Base-by-base conservation (phyloP, 2,888 invertebrate species). In the Nomada lathburiana region DNA sequence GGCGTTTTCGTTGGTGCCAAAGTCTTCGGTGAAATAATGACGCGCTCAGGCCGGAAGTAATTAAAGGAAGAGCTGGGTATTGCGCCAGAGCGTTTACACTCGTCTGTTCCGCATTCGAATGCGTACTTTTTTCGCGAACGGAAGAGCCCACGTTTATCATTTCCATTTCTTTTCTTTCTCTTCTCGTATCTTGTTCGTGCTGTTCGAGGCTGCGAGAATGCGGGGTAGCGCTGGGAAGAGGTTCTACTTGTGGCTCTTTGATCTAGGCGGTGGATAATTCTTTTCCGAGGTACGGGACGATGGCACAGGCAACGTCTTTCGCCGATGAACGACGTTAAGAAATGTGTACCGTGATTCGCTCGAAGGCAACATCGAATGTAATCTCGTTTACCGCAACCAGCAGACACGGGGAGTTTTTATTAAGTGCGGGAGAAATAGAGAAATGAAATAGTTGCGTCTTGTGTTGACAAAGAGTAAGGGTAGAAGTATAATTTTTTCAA, bases 31-130 rank as follows among this genome's bases (percentile, higher is more conserved):
- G 68, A 64, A 57, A 75, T 71, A 75, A 75, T 59, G 76, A 80
- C 75, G 72, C 65, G 42, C 36, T 11, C 68, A 16, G 59, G 20
- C 84, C 80, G 82, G 84, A 85, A 84, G 74, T 75, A 84, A 84
- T 85, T 84, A 79, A 67, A 84, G 81, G 73, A 83, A 81, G 84
- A 85, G 83, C 68, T 23, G 13, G 26, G 44, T 26, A 5, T 36
- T 36, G 36, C 1, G 26, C n/a, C 16, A n/a, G 16, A 26, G 52
- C 29, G 23, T n/a, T 23, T 47, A 52, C 47, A 36, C 36, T 36
- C 29, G 55, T 69, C 26, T 47, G 67, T 26, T 20, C 50, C 11
- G 68, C 69, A 72, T 77, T 74, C 71, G 80, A 84, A 83, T 55
- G 57, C 53, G 62, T 73, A 42, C 13, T 72, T 71, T 75, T 26